Evolutionary conservation across 2,797 vertebrate species (phyloP), one percentile per base, ranked within the genome.

Genomic region (Hemitrygon akajei): DNA sequence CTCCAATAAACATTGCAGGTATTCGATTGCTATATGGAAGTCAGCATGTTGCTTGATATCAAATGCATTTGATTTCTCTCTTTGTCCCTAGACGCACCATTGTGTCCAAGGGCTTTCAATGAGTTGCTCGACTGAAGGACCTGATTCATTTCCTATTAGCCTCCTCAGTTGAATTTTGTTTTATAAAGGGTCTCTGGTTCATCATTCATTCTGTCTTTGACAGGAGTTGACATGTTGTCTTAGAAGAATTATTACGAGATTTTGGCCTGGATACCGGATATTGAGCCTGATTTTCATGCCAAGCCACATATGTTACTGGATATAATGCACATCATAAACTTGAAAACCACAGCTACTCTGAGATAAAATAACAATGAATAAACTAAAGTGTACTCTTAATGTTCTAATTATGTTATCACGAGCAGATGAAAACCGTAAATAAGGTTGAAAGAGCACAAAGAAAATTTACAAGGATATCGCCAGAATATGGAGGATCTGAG

Each of bases 281-380:
- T 25, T 47, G 20, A 58, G 40, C 27, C 71, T 58, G 71, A 56
- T 56, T 30, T 30, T 1, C 58, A 56, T 30, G 34, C 71, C 91
- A 75, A 56, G 71, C 91, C 71, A 58, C 91, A 76, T 58, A 93
- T 93, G 91, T 76, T 47, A 37, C 91, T 76, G 37, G 10, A 73
- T 56, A 93, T 76, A 93, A 56, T 93, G 0, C 73, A 20, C 30
- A 76, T 76, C 69, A 58, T 93, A 75, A 76, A 27, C 47, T 93
- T 76, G 40, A 93, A 93, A 93, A n/a, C 69, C 91, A 18, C 91
- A 76, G 71, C 69, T 93, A 75, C n/a, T 93, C 91, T 93, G 91
- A 93, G 73, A 93, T 93, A 93, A 93, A 93, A 93, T 93, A 93
- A 76, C 91, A 93, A 93, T 93, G 91, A 76, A 93, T 93, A 71